Percentiles rank a stretch among this genome's conserved stretches.
These are phyloP conservation scores for Exephanes ischioxanthus DNA, from an alignment of 2,888 invertebrate species.

Conservation along the genomic window DNA sequence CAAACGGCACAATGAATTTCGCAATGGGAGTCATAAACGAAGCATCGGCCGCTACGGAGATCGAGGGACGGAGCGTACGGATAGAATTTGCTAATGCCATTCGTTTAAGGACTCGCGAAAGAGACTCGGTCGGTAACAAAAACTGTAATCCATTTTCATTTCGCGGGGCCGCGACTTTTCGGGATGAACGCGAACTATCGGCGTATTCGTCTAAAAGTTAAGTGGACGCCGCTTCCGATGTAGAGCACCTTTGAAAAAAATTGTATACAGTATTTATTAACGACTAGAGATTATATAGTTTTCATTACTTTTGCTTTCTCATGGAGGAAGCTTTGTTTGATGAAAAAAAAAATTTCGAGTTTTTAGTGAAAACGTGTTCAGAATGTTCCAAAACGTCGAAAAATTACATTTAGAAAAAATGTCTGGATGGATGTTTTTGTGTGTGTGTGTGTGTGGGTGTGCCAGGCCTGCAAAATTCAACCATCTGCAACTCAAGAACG, in stretches of 20 bases:
- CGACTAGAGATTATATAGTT: no score
- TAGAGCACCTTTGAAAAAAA: not conserved
- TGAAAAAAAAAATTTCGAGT: no score
- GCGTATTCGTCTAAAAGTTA: not conserved
- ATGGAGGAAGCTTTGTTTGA: no score
- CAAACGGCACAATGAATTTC: conserved; percentile 21
- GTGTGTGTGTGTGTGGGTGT: no score
- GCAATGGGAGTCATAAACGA: conserved; percentile 1
- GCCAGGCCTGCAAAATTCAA: no score
- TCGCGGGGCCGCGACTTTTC: not conserved
- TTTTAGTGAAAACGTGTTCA: no score
- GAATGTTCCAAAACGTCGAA: no score
- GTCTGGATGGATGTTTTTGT: no score
- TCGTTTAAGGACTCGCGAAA: not conserved
- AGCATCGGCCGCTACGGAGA: not conserved
- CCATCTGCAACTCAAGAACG: no score
- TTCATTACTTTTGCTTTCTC: no score
- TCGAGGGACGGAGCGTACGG: not conserved
- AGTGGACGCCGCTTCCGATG: not conserved
- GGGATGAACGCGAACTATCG: not conserved
- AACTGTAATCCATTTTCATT: not conserved
- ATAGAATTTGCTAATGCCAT: not conserved
- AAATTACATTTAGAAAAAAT: no score
- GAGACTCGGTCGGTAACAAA: not conserved
- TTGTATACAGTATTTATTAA: no score